Evolutionary conservation across 2,113 vertebrate genomes (phyloP).

Genomic region (Brachypodius melanocephalos): DNA sequence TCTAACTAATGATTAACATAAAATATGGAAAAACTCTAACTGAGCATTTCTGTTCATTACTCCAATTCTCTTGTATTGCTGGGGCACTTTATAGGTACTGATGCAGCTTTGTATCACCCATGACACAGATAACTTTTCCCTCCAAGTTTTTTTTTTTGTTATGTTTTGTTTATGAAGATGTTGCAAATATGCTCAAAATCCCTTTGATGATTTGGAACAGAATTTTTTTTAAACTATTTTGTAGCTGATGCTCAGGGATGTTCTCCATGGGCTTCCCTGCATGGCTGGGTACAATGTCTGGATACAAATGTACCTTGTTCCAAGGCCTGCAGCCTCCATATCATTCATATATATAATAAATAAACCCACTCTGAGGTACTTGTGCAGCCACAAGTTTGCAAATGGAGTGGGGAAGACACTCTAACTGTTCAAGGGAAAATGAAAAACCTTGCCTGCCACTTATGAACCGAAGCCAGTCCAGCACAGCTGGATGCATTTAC

Average conservation of each 20-base stretch:
- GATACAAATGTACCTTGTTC: background rate
- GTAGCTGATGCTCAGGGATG: background rate
- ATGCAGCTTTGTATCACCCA: conserved; percentile 6
- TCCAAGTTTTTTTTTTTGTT: background rate
- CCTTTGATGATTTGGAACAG: background rate
- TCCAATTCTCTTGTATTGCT: conserved; percentile 4
- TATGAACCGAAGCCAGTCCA: background rate
- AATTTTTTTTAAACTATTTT: background rate
- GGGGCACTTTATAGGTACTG: background rate
- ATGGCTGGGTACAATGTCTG: background rate
- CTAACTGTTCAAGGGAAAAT: background rate
- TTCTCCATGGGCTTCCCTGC: background rate
- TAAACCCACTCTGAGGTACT: background rate
- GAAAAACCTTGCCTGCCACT: background rate
- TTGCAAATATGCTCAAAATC: background rate
- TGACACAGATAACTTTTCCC: background rate
- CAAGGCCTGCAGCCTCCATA: background rate
- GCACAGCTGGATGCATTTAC: background rate
- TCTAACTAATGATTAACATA: conserved; percentile 53
- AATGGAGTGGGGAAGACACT: background rate
- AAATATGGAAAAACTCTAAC: conserved; percentile 51
- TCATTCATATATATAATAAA: background rate
- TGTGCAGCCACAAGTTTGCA: background rate
- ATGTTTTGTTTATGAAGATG: background rate
- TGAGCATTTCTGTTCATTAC: conserved; percentile 49